These are phyloP conservation scores for Tapirus indicus DNA, from an alignment of 2,797 vertebrate species.

Conservation along the genomic window DNA sequence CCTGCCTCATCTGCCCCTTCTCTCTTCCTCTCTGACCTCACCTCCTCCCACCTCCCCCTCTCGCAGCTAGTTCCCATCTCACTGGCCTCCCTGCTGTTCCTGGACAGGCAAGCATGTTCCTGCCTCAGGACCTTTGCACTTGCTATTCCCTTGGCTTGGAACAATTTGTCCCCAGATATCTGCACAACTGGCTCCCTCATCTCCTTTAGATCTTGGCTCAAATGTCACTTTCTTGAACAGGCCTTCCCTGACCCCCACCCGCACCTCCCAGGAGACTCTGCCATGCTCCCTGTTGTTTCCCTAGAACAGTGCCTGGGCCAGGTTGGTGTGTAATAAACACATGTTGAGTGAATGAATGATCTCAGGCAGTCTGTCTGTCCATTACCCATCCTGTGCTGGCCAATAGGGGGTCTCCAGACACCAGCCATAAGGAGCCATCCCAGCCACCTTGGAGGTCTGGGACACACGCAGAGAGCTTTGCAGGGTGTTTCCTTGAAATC, in stretches of 20 bases:
- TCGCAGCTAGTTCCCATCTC: neutral
- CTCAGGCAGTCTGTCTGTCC: neutral
- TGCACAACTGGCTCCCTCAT: neutral
- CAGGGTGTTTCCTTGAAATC: neutral
- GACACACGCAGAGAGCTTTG: neutral
- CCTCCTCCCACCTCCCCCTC: neutral
- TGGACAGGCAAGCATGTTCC: neutral
- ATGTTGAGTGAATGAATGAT: neutral
- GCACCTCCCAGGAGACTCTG: neutral
- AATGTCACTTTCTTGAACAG: neutral
- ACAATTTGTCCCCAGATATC: neutral
- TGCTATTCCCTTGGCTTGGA: neutral
- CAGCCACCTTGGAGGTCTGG: neutral
- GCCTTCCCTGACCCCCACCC: neutral
- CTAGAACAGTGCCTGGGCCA: neutral
- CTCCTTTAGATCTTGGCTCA: neutral
- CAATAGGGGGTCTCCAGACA: neutral
- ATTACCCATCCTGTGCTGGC: neutral
- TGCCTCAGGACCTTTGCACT: neutral
- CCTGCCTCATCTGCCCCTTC: neutral
- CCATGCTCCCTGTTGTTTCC: neutral
- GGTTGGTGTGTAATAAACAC: neutral
- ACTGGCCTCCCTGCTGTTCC: neutral
- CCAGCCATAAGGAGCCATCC: neutral
- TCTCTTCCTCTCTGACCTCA: neutral